Conservation (phyloP, 1,140 invertebrate species). For the Ostrea edulis region DNA sequence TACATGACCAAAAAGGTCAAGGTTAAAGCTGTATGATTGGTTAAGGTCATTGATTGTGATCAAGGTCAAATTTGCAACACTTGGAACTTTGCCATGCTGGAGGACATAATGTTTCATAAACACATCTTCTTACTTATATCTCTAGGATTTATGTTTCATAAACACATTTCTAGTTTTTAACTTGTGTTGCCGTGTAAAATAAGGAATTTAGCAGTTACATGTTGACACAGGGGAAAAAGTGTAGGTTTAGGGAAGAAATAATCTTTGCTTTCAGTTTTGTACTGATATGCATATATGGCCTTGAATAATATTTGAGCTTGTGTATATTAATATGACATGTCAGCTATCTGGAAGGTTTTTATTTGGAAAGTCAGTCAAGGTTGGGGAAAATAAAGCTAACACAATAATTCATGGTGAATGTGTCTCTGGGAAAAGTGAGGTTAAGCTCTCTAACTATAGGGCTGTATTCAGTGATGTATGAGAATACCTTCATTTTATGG, state of each 20-base stretch:
- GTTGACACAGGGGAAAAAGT: background rate
- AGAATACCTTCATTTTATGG: background rate
- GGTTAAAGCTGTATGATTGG: too few species aligned
- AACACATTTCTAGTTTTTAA: too few species aligned
- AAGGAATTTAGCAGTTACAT: background rate
- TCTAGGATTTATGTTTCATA: too few species aligned
- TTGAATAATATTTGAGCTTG: background rate
- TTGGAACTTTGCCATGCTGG: too few species aligned
- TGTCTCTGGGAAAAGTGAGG: background rate
- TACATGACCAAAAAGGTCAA: too few species aligned
- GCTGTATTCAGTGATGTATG: background rate
- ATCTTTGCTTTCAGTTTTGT: background rate
- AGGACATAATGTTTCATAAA: too few species aligned
- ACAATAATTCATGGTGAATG: background rate
- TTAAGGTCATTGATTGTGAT: too few species aligned
- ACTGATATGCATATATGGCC: background rate
- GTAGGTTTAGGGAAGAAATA: background rate
- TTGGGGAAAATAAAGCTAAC: background rate
- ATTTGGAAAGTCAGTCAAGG: background rate
- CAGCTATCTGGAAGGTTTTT: background rate
- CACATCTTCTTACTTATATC: too few species aligned
- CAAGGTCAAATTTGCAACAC: too few species aligned
- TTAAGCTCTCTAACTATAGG: background rate
- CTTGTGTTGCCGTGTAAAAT: too few species aligned
- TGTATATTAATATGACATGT: background rate